Evolutionary conservation across 2,797 vertebrate genomes (phyloP).

Genomic region (Erpetoichthys calabaricus): DNA sequence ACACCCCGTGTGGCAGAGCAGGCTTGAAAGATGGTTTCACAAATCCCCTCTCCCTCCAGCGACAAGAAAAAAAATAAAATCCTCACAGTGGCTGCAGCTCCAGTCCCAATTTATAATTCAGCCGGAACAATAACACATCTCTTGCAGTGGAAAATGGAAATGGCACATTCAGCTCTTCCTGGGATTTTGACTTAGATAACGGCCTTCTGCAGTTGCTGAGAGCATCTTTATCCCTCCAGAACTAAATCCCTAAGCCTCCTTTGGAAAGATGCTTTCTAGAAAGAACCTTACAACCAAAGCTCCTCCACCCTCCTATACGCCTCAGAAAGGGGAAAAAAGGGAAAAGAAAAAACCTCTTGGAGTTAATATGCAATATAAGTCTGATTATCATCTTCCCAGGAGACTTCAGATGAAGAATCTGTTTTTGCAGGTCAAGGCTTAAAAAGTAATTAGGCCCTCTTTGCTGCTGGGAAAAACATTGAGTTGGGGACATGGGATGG

Average conservation of each 20-base stretch:
- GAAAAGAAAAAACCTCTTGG: too few relatives aligned
- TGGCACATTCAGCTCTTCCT: not conserved
- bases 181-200: slow-evolving; percentile 1
- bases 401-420: not conserved
- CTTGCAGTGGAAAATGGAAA: not conserved
- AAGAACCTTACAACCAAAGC: not conserved
- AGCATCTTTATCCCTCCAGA: slow-evolving; percentile 1
- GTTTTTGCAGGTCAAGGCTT: not conserved
- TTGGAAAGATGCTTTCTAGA: not conserved
- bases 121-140: not conserved
- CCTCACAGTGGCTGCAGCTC: not conserved
- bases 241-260: slow-evolving; percentile 7
- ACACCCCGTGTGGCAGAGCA: slow-evolving; percentile 17
- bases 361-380: not conserved
- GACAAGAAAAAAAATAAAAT: not conserved
- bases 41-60: slow-evolving; percentile 10
- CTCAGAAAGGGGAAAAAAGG: too few relatives aligned
- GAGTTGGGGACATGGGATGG: not conserved
- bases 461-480: not conserved
- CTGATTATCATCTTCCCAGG: not conserved
- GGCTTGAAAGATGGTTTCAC: slow-evolving; percentile 10
- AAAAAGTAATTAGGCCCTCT: not conserved
- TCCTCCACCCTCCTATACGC: too few relatives aligned
- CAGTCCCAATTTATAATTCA: not conserved
- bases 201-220: slow-evolving; percentile 2